Base-by-base conservation (phyloP, 2,113 vertebrate species). In the Pantherophis guttatus region DNA sequence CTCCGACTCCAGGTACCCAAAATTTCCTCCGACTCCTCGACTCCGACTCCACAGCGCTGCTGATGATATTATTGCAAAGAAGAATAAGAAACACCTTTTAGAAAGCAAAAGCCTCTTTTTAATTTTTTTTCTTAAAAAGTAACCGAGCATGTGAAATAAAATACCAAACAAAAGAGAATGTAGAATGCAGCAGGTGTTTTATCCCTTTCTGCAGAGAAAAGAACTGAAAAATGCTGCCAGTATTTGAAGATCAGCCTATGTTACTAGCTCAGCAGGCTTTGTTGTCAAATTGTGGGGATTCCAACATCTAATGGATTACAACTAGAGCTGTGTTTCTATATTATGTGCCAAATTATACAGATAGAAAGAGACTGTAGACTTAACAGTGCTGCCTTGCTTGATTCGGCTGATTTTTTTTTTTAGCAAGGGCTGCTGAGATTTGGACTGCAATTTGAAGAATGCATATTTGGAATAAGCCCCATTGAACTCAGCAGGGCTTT, bases 281-380 rank as follows among this genome's bases (percentile, higher is more conserved):
- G 92, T 93, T 93, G 81, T 90, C 92, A 93, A 90, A 93, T 93
- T 90, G 81, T 85, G 54, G 81, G 92, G 92, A 90, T 50, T 93
- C 89, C 92, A 90, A 24, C 55, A 93, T 93, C 92, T 93, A 93
- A 93, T 90, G 92, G 81, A 90, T 93, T 90, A 93, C 75, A 93
- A 90, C 81, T 87, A 50, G 75, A 90, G 89, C 89, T 90, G 59
- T 88, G 48, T 50, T 93, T 93, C 89, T 62, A 15, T 93, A 54
- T 19, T 54, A 54, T 39, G 75, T 90, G 92, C 89, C 92, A 93
- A 93, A 90, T 90, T 93, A 93, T 65, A 86, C 55, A 62, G 85
- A 90, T 58, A 90, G 92, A 87, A 90, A 90, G n/a, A 57, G 29
- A 70, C 13, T 65, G 57, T 58, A 90, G 58, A 29, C 48, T 54